phyloP scores from a whole-genome alignment of 1,140 invertebrate species.

The Drosophila arizonae region DNA sequence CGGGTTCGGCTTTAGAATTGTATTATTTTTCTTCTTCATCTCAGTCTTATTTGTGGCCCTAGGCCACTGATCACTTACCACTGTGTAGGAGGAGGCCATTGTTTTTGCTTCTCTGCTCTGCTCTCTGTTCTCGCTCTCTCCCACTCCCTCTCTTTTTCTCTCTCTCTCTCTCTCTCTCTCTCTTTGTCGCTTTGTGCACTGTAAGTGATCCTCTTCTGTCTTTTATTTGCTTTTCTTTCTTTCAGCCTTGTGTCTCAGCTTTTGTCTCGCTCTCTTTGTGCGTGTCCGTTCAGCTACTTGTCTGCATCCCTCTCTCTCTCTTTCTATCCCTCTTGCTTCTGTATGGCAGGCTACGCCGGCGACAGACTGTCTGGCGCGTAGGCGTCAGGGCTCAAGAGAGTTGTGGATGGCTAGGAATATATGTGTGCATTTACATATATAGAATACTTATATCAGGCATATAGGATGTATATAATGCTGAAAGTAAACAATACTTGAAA shows the following conservation, averaged over 20 bases:
- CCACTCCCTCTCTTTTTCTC: not conserved
- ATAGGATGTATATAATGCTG: constrained; percentile 41
- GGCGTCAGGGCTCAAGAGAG: constrained; percentile 46
- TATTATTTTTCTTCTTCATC: constrained; percentile 5
- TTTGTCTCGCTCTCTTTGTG: constrained; percentile 71
- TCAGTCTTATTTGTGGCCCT: constrained; percentile 8
- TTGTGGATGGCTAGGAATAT: not conserved
- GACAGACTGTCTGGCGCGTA: constrained; percentile 74
- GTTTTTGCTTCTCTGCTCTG: constrained; percentile 33
- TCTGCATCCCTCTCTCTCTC: constrained; percentile 2
- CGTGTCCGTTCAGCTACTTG: constrained; percentile 62
- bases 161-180: constrained; percentile 11
- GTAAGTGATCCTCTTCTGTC: constrained; percentile 64
- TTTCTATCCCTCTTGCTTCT: constrained; percentile 18
- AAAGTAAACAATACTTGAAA: constrained; percentile 18
- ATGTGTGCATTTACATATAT: constrained; percentile 18
- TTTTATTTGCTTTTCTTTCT: constrained; percentile 54
- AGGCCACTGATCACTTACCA: constrained; percentile 62
- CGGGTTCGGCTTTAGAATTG: constrained; percentile 50
- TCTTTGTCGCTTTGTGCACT: constrained; percentile 11
- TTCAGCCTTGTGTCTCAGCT: constrained; percentile 33
- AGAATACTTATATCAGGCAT: constrained; percentile 16
- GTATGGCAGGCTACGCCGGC: constrained; percentile 41
- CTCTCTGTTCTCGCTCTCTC: constrained; percentile 5
- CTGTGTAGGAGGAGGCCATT: constrained; percentile 67